phyloP scores from a whole-genome alignment of 2,888 invertebrate genomes.

The Pristionchus maxplancki region DNA sequence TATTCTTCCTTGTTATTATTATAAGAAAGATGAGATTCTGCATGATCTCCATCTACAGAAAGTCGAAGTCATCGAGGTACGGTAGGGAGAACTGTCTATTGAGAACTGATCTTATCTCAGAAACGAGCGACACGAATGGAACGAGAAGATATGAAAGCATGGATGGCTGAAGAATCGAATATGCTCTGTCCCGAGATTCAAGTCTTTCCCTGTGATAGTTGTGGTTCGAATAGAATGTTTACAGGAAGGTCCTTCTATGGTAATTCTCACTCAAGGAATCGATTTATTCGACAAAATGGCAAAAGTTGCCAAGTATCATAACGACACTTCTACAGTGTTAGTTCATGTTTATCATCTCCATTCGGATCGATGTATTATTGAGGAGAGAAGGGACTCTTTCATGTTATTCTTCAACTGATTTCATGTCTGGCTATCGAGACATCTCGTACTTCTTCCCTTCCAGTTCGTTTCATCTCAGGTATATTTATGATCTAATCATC shows the following conservation, averaged over 20 bases:
- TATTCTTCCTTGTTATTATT: conserved; percentile 35
- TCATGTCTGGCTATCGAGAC: background rate
- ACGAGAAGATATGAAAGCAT: conserved; percentile 41
- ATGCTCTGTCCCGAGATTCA: conserved; percentile 15
- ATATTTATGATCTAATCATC: background rate
- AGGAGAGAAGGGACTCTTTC: background rate
- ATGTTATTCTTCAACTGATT: background rate
- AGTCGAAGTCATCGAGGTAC: conserved; percentile 26
- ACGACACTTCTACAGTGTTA: background rate
- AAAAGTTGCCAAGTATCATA: conserved; percentile 27
- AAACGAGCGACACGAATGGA: conserved; percentile 43
- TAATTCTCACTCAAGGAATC: conserved; percentile 38
- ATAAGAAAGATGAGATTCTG: conserved; percentile 49
- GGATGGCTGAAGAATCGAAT: conserved; percentile 24
- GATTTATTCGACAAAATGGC: conserved; percentile 15
- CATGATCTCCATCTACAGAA: background rate
- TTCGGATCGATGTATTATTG: background rate
- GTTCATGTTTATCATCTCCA: background rate
- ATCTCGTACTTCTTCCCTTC: conserved; percentile 43
- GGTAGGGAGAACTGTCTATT: background rate
- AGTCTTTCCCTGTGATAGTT: background rate
- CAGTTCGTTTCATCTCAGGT: background rate
- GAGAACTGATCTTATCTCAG: background rate
- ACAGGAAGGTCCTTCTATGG: conserved; percentile 38
- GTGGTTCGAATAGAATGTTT: background rate